A percentile compares a stretch with the other conserved stretches of the same genome.
phyloP scores from a whole-genome alignment of 2,888 invertebrate genomes.

The Drosophila prostipennis region DNA sequence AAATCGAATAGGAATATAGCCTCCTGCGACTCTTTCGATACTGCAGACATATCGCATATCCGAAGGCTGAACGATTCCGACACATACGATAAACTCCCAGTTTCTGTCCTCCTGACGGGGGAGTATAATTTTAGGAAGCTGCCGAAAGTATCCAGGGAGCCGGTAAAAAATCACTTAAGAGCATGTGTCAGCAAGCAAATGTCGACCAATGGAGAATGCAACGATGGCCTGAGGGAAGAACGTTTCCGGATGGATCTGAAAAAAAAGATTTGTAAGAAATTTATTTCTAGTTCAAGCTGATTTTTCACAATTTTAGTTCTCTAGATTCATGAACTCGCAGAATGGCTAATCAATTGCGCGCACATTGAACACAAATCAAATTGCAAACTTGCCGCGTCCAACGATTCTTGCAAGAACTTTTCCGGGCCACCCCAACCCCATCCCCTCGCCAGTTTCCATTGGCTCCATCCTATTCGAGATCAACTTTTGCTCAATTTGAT shows the following conservation, averaged over 20 bases:
- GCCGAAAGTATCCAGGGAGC: background rate
- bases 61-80: background rate
- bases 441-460: background rate
- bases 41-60: background rate
- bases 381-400: constrained; percentile 72
- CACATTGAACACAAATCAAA: constrained; percentile 82
- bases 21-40: background rate
- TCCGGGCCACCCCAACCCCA: background rate
- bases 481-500: constrained; percentile 79
- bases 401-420: constrained; percentile 57
- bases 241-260: background rate
- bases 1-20: background rate
- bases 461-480: constrained; percentile 41
- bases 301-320: too few relatives aligned
- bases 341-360: constrained; percentile 78
- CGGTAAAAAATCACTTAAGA: background rate
- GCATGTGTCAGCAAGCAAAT: background rate
- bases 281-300: background rate
- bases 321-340: constrained; percentile 56
- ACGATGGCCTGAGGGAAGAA: background rate
- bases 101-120: background rate
- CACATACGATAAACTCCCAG: background rate
- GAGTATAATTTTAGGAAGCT: background rate
- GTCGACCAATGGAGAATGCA: background rate
- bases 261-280: background rate